These are phyloP conservation scores for Tretioscincus oriximinensis DNA, from an alignment of 2,113 vertebrate species.

Conservation along the genomic window DNA sequence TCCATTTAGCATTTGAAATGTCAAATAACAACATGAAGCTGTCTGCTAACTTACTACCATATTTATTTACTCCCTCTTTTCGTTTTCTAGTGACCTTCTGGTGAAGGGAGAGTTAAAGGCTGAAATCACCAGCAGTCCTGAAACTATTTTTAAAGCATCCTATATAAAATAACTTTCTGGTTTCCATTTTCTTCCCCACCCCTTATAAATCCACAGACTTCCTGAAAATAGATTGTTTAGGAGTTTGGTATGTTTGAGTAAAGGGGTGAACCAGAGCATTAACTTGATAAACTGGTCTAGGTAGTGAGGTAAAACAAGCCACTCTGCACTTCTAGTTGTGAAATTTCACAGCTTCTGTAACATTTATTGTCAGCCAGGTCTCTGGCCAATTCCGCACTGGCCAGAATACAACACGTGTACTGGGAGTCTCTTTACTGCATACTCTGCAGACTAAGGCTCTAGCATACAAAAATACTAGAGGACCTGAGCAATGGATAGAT, in stretches of 20 bases:
- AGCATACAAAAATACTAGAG: too few relatives aligned
- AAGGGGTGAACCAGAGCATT: conserved; percentile 39
- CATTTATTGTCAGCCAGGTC: conserved; percentile 24
- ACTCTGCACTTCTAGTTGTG: conserved; percentile 11
- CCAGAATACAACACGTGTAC: too few relatives aligned
- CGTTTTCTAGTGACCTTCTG: background rate
- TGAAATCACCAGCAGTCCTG: background rate
- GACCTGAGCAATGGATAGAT: too few relatives aligned
- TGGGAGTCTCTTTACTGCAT: too few relatives aligned
- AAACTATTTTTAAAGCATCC: conserved; percentile 9
- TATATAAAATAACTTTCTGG: conserved; percentile 18
- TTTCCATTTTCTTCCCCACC: conserved; percentile 20
- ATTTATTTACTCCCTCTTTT: background rate
- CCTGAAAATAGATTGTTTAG: conserved; percentile 39
- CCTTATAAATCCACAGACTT: conserved; percentile 24
- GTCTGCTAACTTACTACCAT: background rate
- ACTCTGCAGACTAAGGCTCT: too few relatives aligned
- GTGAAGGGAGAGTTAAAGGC: conserved; percentile 5
- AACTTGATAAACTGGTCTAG: conserved; percentile 14
- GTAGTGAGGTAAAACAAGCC: conserved; percentile 28
- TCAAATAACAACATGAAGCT: background rate
- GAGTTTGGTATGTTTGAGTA: conserved; percentile 49
- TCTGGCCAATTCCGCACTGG: too few relatives aligned
- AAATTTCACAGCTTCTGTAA: conserved; percentile 36
- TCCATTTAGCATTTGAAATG: background rate